Conservation (phyloP, 92 coral and sea anemone genomes). For the Phenganax stokvisi region DNA sequence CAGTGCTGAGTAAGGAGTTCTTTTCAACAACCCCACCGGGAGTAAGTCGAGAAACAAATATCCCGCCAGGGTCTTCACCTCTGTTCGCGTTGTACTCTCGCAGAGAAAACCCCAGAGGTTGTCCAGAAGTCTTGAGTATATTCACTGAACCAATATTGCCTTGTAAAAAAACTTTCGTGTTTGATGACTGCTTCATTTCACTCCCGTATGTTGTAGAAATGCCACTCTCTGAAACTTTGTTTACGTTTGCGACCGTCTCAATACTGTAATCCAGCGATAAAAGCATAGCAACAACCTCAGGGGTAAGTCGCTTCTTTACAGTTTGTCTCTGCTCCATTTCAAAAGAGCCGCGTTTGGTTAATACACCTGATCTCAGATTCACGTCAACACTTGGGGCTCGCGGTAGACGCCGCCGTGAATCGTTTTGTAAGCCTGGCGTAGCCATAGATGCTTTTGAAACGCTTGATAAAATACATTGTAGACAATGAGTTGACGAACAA, state of each 20-base stretch:
- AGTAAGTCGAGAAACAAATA: conserved; percentile 78
- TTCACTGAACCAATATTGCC: conserved; percentile 52
- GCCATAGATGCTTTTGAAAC: neutral
- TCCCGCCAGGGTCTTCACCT: conserved; percentile 51
- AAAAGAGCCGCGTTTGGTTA: neutral
- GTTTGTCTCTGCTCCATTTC: conserved; percentile 14
- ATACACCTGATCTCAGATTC: neutral
- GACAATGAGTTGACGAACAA: conserved; percentile 28
- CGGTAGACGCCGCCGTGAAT: conserved; percentile 31
- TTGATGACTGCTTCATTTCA: neutral
- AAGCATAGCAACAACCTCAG: conserved; percentile 39
- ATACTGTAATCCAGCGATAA: conserved; percentile 17
- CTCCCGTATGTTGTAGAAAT: neutral
- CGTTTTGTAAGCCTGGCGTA: conserved; percentile 3
- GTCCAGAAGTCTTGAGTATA: conserved; percentile 53
- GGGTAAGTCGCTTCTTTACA: conserved; percentile 34
- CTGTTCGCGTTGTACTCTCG: conserved; percentile 70
- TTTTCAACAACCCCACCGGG: conserved; percentile 72
- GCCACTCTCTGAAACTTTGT: neutral
- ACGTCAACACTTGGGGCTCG: conserved; percentile 16
- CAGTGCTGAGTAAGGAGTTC: conserved; percentile 61
- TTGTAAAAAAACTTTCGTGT: conserved; percentile 16
- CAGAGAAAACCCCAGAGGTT: conserved; percentile 87
- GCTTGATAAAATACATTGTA: conserved; percentile 20
- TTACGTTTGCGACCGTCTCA: neutral